Base-by-base conservation (phyloP, 1,140 invertebrate species). In the Arctopsyche grandis region DNA sequence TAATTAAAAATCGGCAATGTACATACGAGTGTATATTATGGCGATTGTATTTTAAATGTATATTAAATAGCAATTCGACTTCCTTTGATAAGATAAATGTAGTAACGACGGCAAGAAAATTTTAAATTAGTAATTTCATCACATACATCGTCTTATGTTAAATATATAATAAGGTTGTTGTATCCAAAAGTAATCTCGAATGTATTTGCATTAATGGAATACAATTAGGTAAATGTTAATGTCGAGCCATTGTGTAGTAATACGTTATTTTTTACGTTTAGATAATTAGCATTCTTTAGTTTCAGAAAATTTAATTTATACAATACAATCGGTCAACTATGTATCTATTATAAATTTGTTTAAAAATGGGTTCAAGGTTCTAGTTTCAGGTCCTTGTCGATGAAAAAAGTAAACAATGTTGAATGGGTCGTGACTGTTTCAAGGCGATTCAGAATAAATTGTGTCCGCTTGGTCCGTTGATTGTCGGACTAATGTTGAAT, bases 381-480 rank as follows among this genome's bases (percentile, higher is more conserved):
- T 3, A 22, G 24, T 66, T 66, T 66, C 24, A 29, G 63, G 24
- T 22, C 63, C n/a, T 66, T 22, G 9, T 26, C 22, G 24, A 26
- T 12, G 21, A 66, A 14, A 52, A 66, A 66, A 24, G 63, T 66
- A 66, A 66, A 66, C 63, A 66, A 24, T 22, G 48, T 52, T 14
- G 16, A 76, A 43, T 38, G 7, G 19, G 29, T 76, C 74, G 74
- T 76, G 74, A 76, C 74, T 26, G 16, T 43, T 58, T 19, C 58
- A 52, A 76, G 74, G 74, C 26, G 7, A 76, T 63, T 29, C 7
- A 9, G 9, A 46, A 71, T 71, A 38, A 71, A 66, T 52, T 52
- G 48, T 52, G 48, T 52, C 16, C 16, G 48, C 16, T 1, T 52
- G 48, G 10, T 52, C 16, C 12, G 3, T 52, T 14, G 10, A 14